Percentiles rank a stretch among this genome's conserved stretches.
phyloP scores from a whole-genome alignment of 2,888 invertebrate species.

The Epirrita christyi region DNA sequence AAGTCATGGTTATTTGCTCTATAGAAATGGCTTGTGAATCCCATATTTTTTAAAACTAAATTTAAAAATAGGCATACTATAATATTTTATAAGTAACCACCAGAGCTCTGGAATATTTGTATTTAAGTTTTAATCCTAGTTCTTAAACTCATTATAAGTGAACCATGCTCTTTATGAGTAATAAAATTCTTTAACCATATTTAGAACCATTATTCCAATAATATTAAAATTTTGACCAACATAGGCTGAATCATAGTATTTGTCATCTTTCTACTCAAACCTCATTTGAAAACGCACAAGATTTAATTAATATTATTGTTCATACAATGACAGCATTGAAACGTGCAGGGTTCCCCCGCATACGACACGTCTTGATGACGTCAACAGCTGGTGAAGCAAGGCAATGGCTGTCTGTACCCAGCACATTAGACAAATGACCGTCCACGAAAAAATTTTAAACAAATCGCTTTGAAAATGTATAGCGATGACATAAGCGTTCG shows the following conservation, averaged over 20 bases:
- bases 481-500: too few species aligned
- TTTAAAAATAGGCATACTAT: too few species aligned
- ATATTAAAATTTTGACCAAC: neutral
- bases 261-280: conserved; percentile 1
- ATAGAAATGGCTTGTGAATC: too few species aligned
- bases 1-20: too few species aligned
- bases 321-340: conserved; percentile 16
- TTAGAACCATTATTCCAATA: neutral
- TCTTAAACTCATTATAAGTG: too few species aligned
- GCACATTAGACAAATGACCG: conserved; percentile 16
- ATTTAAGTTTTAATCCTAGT: too few species aligned
- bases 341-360: conserved; percentile 29
- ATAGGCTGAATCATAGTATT: conserved; percentile 3
- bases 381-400: conserved; percentile 26
- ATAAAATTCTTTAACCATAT: too few species aligned
- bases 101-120: too few species aligned
- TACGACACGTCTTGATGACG: conserved; percentile 28
- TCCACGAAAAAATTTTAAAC: neutral
- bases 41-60: too few species aligned
- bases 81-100: too few species aligned
- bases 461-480: too few species aligned
- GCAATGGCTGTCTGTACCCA: conserved; percentile 27
- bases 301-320: conserved; percentile 1
- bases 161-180: too few species aligned
- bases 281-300: conserved; percentile 4